phyloP scores from a whole-genome alignment of 1,140 invertebrate species.

The Anthonomus grandis region DNA sequence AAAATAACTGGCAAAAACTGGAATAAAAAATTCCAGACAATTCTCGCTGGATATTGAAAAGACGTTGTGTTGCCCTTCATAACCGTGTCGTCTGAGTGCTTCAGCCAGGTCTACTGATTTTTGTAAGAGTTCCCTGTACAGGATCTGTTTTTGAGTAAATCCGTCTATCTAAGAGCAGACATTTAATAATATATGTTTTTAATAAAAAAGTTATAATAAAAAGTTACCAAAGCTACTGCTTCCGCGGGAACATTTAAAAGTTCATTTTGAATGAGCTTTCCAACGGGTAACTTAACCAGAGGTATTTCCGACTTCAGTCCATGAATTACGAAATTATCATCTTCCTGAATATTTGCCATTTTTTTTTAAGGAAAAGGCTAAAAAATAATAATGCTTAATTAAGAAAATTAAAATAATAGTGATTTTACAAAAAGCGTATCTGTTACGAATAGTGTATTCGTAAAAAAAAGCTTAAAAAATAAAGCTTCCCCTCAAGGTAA shows the following conservation, averaged over 20 bases:
- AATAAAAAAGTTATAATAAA: slow-evolving; percentile 7
- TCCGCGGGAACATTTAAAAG: background rate
- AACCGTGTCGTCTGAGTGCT: slow-evolving; percentile 23
- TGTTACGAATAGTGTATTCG: too few relatives aligned
- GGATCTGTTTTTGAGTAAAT: slow-evolving; percentile 12
- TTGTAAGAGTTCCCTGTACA: slow-evolving; percentile 21
- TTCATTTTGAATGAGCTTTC: slow-evolving; percentile 9
- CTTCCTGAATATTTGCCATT: too few relatives aligned
- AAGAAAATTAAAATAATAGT: too few relatives aligned
- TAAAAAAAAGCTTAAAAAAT: too few relatives aligned
- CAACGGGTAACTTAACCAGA: slow-evolving; percentile 5
- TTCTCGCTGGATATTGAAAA: slow-evolving; percentile 58
- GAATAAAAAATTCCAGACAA: slow-evolving; percentile 51
- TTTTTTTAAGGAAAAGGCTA: too few relatives aligned
- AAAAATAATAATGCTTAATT: too few relatives aligned
- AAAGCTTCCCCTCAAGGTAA: too few relatives aligned
- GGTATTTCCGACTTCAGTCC: slow-evolving; percentile 12
- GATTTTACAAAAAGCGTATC: too few relatives aligned
- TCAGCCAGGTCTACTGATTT: slow-evolving; percentile 25
- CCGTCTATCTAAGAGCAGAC: slow-evolving; percentile 31
- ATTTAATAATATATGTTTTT: background rate
- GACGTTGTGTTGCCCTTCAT: slow-evolving; percentile 32
- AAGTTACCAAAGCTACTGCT: slow-evolving; percentile 6
- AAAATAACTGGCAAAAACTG: slow-evolving; percentile 51
- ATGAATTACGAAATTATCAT: slow-evolving; percentile 13